phyloP scores from a whole-genome alignment of 1,140 invertebrate species.

The Penaeus vannamei region DNA sequence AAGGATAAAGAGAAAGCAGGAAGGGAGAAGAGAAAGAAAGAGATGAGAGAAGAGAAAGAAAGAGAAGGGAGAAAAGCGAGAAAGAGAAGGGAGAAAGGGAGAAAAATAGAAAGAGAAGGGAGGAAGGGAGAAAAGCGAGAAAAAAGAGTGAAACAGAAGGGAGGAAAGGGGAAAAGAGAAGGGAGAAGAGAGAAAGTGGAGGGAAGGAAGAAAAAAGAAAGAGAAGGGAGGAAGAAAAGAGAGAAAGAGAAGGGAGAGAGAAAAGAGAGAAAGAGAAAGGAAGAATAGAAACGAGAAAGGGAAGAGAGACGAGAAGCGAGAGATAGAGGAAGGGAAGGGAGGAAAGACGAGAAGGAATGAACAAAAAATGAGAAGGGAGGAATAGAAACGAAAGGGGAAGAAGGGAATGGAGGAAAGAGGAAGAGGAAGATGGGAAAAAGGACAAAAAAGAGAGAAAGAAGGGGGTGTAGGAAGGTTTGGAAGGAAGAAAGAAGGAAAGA shows the following conservation, averaged over 20 bases:
- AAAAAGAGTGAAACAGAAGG: neutral
- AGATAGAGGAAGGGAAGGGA: neutral
- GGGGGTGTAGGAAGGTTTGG: neutral
- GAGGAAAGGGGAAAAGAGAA: neutral
- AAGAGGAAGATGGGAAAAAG: neutral
- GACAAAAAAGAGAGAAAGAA: neutral
- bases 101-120: neutral
- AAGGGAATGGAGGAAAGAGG: neutral
- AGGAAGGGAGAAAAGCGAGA: neutral
- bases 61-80: no score
- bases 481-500: neutral
- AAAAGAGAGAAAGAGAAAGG: neutral
- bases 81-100: neutral
- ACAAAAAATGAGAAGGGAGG: neutral
- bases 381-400: neutral
- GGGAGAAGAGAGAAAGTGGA: neutral
- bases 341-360: neutral
- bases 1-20: conserved; percentile 16
- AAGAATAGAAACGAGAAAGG: no score
- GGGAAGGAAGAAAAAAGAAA: neutral
- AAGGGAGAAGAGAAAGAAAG: no score
- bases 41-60: no score
- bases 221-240: neutral
- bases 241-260: neutral
- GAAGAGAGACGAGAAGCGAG: neutral